Percentiles rank a stretch among this genome's conserved stretches.
Conservation (phyloP, 2,888 invertebrate genomes). For the Drosophila quinaria region DNA sequence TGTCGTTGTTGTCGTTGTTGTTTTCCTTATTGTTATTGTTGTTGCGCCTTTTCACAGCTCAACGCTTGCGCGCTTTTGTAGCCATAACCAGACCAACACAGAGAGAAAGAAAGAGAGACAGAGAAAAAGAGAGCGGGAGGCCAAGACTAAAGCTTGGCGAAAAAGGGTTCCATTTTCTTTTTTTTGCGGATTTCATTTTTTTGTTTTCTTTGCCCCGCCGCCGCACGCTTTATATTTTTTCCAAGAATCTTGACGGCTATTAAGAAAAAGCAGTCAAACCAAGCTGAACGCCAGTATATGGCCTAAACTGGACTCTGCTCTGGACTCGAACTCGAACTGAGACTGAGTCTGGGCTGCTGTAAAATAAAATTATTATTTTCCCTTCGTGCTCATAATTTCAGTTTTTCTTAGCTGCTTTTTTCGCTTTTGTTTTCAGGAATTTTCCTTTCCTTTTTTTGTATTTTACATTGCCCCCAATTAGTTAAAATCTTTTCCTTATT, state of each 20-base stretch:
- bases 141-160: slow-evolving; percentile 6
- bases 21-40: slow-evolving; percentile 40
- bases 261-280: slow-evolving; percentile 64
- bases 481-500: slow-evolving; percentile 65
- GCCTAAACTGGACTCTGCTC: slow-evolving; percentile 8
- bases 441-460: slow-evolving; percentile 7
- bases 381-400: slow-evolving; percentile 77
- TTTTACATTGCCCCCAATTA: slow-evolving; percentile 66
- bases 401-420: slow-evolving; percentile 52
- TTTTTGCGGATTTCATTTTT: neutral
- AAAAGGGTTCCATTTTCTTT: slow-evolving; percentile 16
- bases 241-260: slow-evolving; percentile 78
- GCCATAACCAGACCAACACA: slow-evolving; percentile 32
- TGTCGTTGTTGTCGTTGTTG: slow-evolving; percentile 42
- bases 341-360: slow-evolving; percentile 28
- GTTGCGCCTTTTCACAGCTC: slow-evolving; percentile 72
- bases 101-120: too few relatives aligned
- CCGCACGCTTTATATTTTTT: slow-evolving; percentile 68
- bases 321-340: slow-evolving; percentile 10
- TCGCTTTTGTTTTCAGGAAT: slow-evolving; percentile 11
- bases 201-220: slow-evolving; percentile 38
- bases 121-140: neutral
- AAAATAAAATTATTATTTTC: slow-evolving; percentile 79
- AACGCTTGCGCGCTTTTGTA: slow-evolving; percentile 74
- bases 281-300: slow-evolving; percentile 18